Evolutionary conservation across 2,888 invertebrate species (phyloP), one percentile per base, ranked within the genome.

Genomic region (Ariolimax columbianus): DNA sequence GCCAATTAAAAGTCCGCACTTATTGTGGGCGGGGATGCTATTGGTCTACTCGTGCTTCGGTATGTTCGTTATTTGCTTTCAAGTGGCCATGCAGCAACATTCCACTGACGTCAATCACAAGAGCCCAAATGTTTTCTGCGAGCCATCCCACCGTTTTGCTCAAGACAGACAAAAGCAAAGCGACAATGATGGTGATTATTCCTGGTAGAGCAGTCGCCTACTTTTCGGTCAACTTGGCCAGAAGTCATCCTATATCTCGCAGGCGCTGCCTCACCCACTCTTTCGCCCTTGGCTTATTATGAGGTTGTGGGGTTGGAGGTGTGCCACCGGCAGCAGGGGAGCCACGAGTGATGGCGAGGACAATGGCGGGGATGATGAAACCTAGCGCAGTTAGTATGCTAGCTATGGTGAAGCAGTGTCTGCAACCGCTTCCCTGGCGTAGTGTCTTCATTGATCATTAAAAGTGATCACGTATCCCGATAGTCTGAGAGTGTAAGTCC

Each of bases 331-430:
- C 47, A 14, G 47, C 47, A 47, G 47, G 47, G 14, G 47, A 47
- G 47, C 75, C 43, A 1, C 75, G 26, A 30, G 77, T 55, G 14
- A 77, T 33, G 55, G 79, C 63, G 0, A 79, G 66, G 40, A 40
- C 66, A 9, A 66, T 1, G 7, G 79, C 43, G 23, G 33, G 23
- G 17, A 79, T 66, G 1, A 55, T 36, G 4, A 79, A 33, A 17
- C 63, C n/a, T 26, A 79, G 30, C n/a, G 79, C 79, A 1, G 79
- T 79, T 2, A 79, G 23, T n/a, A 79, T 59, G 43, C 47, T 38
- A 1, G 55, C 51, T 51, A 40, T 77, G 2, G 77, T 51, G 51
- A 17, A 77, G 55, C 55, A 77, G 55, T 51, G 63, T 79, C 19
- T n/a, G 19, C 23, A 79, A 14, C 19, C 79, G 4, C 79, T 79